These are phyloP conservation scores for Porites divaricata DNA, from an alignment of 92 coral and sea anemone genomes.

Conservation along the genomic window DNA sequence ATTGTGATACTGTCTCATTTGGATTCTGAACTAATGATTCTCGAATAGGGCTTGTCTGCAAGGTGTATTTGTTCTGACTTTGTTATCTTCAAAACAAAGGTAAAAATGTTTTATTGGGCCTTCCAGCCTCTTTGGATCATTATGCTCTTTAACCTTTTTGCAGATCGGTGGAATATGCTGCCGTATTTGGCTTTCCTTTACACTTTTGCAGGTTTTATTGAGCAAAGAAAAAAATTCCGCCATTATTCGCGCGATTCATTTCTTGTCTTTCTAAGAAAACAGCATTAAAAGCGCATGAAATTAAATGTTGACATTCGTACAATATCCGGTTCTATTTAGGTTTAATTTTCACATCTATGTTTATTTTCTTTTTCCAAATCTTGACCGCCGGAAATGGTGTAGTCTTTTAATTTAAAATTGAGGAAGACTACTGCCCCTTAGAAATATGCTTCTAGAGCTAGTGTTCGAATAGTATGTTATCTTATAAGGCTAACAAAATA, in stretches of 20 bases:
- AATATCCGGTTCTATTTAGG: constrained; percentile 3
- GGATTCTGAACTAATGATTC: no score
- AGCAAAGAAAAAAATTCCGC: no score
- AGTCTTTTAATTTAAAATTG: not conserved
- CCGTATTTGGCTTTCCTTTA: no score
- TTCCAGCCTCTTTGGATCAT: not conserved
- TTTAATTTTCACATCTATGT: constrained; percentile 14
- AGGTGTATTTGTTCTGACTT: not conserved
- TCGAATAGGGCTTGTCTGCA: not conserved
- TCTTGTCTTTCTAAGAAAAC: not conserved
- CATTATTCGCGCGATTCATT: no score
- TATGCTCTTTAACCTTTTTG: no score
- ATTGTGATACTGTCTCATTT: no score
- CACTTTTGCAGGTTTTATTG: no score
- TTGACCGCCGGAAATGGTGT: constrained; percentile 36
- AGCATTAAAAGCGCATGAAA: not conserved
- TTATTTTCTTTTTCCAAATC: constrained; percentile 11
- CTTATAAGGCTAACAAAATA: not conserved
- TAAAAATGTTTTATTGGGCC: not conserved
- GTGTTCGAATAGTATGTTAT: not conserved
- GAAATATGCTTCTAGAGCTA: not conserved
- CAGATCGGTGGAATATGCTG: no score
- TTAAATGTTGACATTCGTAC: constrained; percentile 4
- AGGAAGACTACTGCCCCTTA: not conserved
- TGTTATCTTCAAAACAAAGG: not conserved